Evolutionary conservation across 2,797 vertebrate species (phyloP).

Genomic region (Gobio occitaniae): DNA sequence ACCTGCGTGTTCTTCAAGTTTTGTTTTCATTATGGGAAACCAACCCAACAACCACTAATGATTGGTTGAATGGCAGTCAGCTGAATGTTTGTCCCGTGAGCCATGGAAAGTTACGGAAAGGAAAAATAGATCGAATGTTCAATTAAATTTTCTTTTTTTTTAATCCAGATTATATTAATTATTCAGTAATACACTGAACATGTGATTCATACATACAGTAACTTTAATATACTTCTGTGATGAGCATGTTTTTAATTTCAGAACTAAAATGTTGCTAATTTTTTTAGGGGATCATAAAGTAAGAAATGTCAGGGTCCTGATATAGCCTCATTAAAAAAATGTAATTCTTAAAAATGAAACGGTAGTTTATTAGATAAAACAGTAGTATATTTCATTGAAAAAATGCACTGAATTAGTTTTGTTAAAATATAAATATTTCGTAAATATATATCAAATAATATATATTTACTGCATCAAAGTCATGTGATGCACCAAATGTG

Average conservation of each 20-base stretch:
- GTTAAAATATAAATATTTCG: not conserved
- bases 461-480: not conserved
- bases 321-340: not conserved
- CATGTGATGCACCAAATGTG: not conserved
- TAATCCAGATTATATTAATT: not conserved
- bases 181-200: not conserved
- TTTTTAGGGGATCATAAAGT: no score
- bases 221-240: not conserved
- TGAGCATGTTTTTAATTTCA: not conserved
- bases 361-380: no score
- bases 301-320: not conserved
- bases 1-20: not conserved
- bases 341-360: not conserved
- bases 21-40: not conserved
- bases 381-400: not conserved
- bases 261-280: not conserved
- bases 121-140: not conserved
- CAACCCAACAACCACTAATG: not conserved
- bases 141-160: no score
- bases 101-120: not conserved
- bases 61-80: not conserved
- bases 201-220: not conserved
- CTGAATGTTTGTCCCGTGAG: not conserved
- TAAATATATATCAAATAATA: no score
- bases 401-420: not conserved